These are phyloP conservation scores for Chloroclystis v-ata DNA, from an alignment of 2,888 invertebrate genomes.

Conservation along the genomic window DNA sequence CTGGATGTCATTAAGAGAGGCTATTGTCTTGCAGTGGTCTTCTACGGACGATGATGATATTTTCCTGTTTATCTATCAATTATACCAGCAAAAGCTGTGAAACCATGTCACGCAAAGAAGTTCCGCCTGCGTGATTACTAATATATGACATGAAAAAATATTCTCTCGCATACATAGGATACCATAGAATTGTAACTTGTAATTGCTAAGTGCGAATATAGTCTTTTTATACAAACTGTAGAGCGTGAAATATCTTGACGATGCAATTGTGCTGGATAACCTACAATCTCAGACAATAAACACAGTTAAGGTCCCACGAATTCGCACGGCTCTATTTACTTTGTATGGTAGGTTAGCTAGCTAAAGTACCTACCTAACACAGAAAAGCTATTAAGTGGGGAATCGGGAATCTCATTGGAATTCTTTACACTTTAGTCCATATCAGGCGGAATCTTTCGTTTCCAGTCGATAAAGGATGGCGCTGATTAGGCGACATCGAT, in stretches of 20 bases:
- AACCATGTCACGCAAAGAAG: not conserved
- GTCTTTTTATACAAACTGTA: conserved; percentile 7
- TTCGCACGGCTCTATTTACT: conserved; percentile 36
- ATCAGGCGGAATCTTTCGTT: conserved; percentile 22
- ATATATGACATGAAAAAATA: not conserved
- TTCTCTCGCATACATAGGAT: not conserved
- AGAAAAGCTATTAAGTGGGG: conserved; percentile 24
- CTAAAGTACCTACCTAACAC: conserved; percentile 22
- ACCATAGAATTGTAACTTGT: conserved; percentile 3
- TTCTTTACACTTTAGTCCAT: conserved; percentile 12
- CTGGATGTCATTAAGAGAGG: too few species aligned
- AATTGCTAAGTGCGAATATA: not conserved
- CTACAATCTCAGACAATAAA: conserved; percentile 41
- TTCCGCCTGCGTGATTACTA: conserved; percentile 10
- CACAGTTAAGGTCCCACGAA: conserved; percentile 48
- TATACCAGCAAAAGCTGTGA: too few species aligned
- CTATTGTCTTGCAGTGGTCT: too few species aligned
- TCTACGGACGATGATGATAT: too few species aligned
- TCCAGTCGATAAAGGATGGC: conserved; percentile 1
- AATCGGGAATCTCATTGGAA: conserved; percentile 5
- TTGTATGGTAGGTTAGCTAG: conserved; percentile 10
- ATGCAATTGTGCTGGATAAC: conserved; percentile 40
- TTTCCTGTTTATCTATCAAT: too few species aligned
- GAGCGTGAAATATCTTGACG: conserved; percentile 27
- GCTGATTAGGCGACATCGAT: not conserved